phyloP scores from a whole-genome alignment of 2,888 invertebrate genomes.

The Bibio marci region DNA sequence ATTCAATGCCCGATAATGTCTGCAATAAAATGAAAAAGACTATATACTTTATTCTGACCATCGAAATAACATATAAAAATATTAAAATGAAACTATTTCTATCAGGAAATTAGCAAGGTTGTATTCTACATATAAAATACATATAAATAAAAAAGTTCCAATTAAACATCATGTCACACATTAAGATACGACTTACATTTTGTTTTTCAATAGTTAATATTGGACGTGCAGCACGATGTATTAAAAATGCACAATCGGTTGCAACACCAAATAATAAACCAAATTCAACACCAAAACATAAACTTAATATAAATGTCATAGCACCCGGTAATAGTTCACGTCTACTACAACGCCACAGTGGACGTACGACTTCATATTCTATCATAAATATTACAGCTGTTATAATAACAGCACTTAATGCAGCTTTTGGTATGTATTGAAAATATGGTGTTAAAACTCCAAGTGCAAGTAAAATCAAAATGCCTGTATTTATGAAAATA shows the following conservation, averaged over 20 bases:
- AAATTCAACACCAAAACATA: conserved; percentile 68
- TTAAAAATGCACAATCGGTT: conserved; percentile 56
- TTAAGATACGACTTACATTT: conserved; percentile 36
- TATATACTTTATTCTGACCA: too few species aligned
- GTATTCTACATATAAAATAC: background rate
- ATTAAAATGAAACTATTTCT: too few species aligned
- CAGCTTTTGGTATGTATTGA: conserved; percentile 75
- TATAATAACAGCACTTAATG: conserved; percentile 82
- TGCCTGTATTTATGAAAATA: conserved; percentile 36
- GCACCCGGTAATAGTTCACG: conserved; percentile 65
- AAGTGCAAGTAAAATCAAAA: conserved; percentile 66
- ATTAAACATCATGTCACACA: too few species aligned
- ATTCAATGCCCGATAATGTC: conserved; percentile 50
- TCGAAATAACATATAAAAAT: too few species aligned
- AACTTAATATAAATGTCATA: conserved; percentile 67
- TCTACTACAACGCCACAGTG: conserved; percentile 70
- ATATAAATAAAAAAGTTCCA: conserved; percentile 4
- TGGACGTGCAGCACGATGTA: conserved; percentile 69
- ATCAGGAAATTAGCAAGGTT: too few species aligned
- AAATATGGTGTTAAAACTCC: conserved; percentile 77
- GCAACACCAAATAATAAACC: conserved; percentile 72
- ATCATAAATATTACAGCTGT: conserved; percentile 92
- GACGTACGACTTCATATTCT: conserved; percentile 73
- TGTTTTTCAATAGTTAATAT: conserved; percentile 53
- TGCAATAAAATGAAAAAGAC: conserved; percentile 27